Conservation (phyloP, 2,797 vertebrate genomes). For the Columba guinea region DNA sequence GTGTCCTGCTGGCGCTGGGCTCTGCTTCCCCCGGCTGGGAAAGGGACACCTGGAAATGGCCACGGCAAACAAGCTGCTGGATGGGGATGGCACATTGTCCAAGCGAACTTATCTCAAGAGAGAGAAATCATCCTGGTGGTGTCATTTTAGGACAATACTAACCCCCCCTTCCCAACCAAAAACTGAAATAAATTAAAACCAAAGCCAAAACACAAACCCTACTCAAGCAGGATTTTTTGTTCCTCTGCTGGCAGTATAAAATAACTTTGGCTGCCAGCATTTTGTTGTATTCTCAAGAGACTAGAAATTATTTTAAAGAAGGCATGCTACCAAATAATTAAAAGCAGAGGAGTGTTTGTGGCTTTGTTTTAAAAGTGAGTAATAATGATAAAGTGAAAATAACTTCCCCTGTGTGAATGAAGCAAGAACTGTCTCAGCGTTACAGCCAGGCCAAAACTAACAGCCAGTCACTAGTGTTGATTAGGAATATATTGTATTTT, state of each 20-base stretch:
- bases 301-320: not conserved
- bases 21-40: not conserved
- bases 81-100: not conserved
- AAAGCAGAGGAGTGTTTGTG: constrained; percentile 33
- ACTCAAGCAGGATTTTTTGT: not conserved
- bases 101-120: not conserved
- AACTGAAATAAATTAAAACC: not conserved
- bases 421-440: not conserved
- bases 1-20: not conserved
- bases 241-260: not conserved
- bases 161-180: too few species aligned
- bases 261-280: not conserved
- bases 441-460: not conserved
- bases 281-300: not conserved
- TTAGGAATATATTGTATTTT: not conserved
- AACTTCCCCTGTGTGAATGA: not conserved
- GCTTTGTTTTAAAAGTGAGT: constrained; percentile 13
- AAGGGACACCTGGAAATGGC: not conserved
- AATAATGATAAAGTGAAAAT: constrained; percentile 33
- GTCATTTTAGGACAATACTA: not conserved
- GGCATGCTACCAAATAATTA: constrained; percentile 6
- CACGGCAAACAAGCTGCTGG: not conserved
- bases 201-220: not conserved
- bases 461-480: not conserved
- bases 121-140: not conserved